A percentile compares a stretch with the other conserved stretches of the same genome.
These are phyloP conservation scores for Eupithecia exiguata DNA, from an alignment of 2,888 invertebrate species.

Conservation along the genomic window DNA sequence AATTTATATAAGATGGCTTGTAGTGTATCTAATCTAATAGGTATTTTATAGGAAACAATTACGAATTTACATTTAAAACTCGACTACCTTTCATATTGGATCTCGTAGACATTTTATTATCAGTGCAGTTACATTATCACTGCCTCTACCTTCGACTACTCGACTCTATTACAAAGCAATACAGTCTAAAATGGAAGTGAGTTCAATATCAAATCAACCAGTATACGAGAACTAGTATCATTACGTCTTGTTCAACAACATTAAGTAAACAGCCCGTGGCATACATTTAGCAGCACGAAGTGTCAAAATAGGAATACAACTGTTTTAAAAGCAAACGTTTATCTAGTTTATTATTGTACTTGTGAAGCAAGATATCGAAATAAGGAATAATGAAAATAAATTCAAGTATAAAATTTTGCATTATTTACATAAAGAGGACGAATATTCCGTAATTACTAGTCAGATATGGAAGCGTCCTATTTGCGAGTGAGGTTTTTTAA, in stretches of 20 bases:
- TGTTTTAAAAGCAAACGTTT: slow-evolving; percentile 41
- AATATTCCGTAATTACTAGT: slow-evolving; percentile 50
- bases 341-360: slow-evolving; percentile 34
- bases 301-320: slow-evolving; percentile 63
- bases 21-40: slow-evolving; percentile 5
- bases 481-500: slow-evolving; percentile 1
- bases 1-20: not conserved
- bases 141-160: slow-evolving; percentile 14
- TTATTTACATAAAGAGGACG: slow-evolving; percentile 47
- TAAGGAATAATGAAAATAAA: slow-evolving; percentile 39
- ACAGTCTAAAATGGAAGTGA: slow-evolving; percentile 17
- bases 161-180: slow-evolving; percentile 18
- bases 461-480: slow-evolving; percentile 61
- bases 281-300: slow-evolving; percentile 43
- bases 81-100: slow-evolving; percentile 12
- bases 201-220: slow-evolving; percentile 2
- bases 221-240: slow-evolving; percentile 27
- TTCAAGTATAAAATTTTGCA: slow-evolving; percentile 62
- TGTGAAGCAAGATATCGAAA: slow-evolving; percentile 48
- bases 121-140: slow-evolving; percentile 8
- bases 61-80: slow-evolving; percentile 15
- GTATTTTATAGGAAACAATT: slow-evolving; percentile 13
- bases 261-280: slow-evolving; percentile 48
- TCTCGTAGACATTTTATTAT: slow-evolving; percentile 17
- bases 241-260: slow-evolving; percentile 40